Evolutionary conservation across 2,888 invertebrate species (phyloP), one percentile per base, ranked within the genome.

Genomic region (Trypoxylon attenuatum): DNA sequence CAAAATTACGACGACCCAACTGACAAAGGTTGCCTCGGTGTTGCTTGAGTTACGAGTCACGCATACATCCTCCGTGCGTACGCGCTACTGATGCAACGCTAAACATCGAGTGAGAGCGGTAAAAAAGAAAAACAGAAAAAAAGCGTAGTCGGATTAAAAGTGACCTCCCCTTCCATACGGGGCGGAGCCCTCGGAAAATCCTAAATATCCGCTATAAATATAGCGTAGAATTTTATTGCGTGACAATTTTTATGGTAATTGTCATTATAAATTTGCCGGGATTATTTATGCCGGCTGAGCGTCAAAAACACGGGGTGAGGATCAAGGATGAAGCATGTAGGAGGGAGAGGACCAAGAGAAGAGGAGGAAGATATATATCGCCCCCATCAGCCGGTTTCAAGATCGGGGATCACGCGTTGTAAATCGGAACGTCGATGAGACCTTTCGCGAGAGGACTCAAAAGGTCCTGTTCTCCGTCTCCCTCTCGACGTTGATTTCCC

Each of bases 181-280:
- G n/a, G 19, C 49, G 23, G 38, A 47, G 55, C 50, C 50, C 16
- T 27, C 41, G 54, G 59, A 51, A 56, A 60, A 70, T 64, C 57
- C 54, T 53, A 51, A 49, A 39, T 42, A 50, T 49, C 23, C 73
- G 71, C 77, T 83, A 79, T 86, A 86, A 86, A 86, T 86, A 80
- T 80, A 73, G 78, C 74, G 76, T 77, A 84, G 84, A 84, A 86
- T 86, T 86, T 86, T 85, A 86, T 86, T 80, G 84, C 83, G 83
- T 80, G 86, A 86, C 86, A 86, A 86, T 86, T 86, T 86, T 86
- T 86, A 86, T 85, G 84, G 85, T 85, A 84, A 86, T 86, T 82
- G 84, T 85, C 84, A 84, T 85, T 86, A 86, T 86, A 86, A 86
- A 86, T 86, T 86, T 78, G 70, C 68, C 33, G 60, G 55, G 73